Evolutionary conservation across 2,113 vertebrate species (phyloP).

Genomic region (Strix aluco): DNA sequence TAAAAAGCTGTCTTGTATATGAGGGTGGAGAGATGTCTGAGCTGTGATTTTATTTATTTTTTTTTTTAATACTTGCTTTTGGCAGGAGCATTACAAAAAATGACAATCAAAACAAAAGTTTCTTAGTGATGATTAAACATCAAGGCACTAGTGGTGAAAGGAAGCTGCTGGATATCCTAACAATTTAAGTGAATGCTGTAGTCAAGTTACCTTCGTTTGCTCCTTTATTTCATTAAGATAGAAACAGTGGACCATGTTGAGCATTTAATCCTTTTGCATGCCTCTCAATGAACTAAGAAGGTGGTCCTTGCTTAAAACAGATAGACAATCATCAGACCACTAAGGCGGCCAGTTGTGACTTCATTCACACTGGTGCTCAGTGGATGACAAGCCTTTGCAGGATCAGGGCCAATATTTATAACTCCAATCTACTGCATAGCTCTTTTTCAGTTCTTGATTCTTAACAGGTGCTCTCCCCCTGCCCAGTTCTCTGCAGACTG

Average conservation of each 20-base stretch:
- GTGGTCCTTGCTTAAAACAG: not conserved
- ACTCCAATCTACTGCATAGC: not conserved
- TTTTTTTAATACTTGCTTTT: not conserved
- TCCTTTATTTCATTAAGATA: not conserved
- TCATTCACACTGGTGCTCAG: not conserved
- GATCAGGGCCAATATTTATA: not conserved
- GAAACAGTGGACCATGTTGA: not conserved
- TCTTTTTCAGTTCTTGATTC: constrained; percentile 30
- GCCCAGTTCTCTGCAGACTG: constrained; percentile 22
- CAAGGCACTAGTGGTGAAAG: not conserved
- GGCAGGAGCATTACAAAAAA: not conserved
- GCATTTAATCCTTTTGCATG: not conserved
- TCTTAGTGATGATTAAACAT: not conserved
- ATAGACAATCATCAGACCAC: not conserved
- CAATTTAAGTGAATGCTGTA: not conserved
- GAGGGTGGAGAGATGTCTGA: not conserved
- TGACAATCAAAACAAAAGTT: not conserved
- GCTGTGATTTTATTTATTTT: not conserved
- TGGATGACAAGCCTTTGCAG: not conserved
- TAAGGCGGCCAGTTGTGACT: not conserved
- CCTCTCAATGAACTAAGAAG: not conserved
- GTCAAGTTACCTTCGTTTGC: not conserved
- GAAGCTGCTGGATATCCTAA: not conserved
- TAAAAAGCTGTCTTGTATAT: not conserved
- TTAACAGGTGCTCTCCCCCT: constrained; percentile 39